These are phyloP conservation scores for Peromyscus maniculatus DNA, from an alignment of 2,113 vertebrate genomes.

Conservation along the genomic window DNA sequence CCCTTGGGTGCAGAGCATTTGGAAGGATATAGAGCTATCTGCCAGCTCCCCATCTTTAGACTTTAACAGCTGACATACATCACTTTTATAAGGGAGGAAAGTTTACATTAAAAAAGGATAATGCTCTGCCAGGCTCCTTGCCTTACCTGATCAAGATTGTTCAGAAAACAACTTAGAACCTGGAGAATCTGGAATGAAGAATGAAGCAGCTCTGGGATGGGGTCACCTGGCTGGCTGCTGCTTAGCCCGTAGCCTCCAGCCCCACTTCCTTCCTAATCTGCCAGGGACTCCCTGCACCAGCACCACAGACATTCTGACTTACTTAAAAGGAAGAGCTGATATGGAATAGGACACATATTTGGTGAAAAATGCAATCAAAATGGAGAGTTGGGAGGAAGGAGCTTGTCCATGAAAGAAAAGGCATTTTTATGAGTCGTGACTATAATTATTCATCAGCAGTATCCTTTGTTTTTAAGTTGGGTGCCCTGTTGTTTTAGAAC, in stretches of 20 bases:
- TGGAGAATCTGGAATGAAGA: neutral
- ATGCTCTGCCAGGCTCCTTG: neutral
- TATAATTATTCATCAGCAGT: neutral
- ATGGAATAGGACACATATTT: neutral
- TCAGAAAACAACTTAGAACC: neutral
- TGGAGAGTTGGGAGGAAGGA: neutral
- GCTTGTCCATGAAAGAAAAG: neutral
- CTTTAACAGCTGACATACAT: neutral
- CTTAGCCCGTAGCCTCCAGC: neutral
- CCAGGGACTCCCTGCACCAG: neutral
- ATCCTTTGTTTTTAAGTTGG: neutral
- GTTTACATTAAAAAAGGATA: no score
- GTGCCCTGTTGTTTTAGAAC: neutral
- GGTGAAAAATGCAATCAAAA: neutral
- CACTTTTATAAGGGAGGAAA: neutral
- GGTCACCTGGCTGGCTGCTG: neutral
- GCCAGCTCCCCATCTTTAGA: neutral
- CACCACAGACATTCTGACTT: neutral
- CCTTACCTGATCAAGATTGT: neutral
- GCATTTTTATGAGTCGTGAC: constrained; percentile 30
- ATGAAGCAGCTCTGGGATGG: neutral
- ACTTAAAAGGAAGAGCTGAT: constrained; percentile 15
- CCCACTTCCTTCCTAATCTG: neutral
- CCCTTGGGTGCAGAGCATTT: neutral
- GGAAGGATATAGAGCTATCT: neutral